phyloP scores from a whole-genome alignment of 2,797 vertebrate species.

The Peromyscus attwateri region DNA sequence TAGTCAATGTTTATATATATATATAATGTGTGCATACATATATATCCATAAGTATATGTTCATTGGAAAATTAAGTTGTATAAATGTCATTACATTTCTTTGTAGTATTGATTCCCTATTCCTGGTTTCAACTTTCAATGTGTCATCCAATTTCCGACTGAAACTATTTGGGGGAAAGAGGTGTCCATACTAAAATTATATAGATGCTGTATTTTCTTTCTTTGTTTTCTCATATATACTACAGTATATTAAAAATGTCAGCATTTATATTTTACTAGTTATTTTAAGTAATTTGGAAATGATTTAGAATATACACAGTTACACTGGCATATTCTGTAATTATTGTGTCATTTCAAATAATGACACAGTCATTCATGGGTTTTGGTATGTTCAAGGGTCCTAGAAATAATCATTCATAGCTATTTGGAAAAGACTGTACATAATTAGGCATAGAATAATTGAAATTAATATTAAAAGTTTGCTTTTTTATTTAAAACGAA shows the following conservation, averaged over 20 bases:
- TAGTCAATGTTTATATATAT: no score
- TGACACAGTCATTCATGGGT: neutral
- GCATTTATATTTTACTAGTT: neutral
- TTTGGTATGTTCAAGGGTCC: neutral
- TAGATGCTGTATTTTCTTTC: neutral
- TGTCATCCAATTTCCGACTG: fast-evolving
- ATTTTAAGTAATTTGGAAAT: neutral
- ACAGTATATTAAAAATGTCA: neutral
- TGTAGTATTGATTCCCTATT: no score
- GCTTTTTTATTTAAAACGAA: no score
- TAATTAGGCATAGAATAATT: neutral
- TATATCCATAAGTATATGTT: neutral
- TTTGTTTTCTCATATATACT: no score
- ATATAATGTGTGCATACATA: no score
- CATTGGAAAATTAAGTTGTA: neutral
- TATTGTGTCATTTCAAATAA: neutral
- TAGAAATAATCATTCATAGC: no score
- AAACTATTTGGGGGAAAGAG: neutral
- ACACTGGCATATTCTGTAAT: neutral
- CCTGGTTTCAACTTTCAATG: neutral
- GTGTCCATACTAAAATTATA: neutral
- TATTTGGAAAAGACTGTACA: neutral
- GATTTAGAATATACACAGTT: neutral
- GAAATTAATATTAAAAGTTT: neutral
- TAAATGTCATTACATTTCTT: neutral